These are phyloP conservation scores for Proteles cristata DNA, from an alignment of 2,113 vertebrate species.

Conservation along the genomic window DNA sequence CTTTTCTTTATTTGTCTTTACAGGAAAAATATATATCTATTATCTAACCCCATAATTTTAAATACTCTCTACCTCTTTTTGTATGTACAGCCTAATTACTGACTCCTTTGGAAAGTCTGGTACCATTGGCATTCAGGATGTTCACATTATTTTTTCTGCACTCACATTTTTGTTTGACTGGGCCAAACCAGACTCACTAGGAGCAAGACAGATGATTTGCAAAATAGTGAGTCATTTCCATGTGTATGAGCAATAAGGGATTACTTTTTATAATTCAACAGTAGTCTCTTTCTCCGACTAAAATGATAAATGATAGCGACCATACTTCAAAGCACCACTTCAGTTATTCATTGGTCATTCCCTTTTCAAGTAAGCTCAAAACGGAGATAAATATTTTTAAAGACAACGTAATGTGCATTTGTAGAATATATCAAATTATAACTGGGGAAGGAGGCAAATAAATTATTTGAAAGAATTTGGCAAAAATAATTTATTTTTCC, in stretches of 20 bases:
- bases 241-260: constrained; percentile 24
- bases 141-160: constrained; percentile 37
- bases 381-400: constrained; percentile 51
- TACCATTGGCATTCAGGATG: neutral
- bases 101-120: neutral
- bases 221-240: constrained; percentile 43
- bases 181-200: constrained; percentile 22
- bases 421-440: neutral
- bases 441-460: neutral
- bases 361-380: constrained; percentile 26
- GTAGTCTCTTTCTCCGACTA: constrained; percentile 20
- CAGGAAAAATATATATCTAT: neutral
- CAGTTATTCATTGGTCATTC: neutral
- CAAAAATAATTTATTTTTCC: constrained; percentile 1
- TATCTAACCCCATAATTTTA: neutral
- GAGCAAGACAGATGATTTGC: constrained; percentile 49
- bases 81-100: neutral
- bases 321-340: neutral
- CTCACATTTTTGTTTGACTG: constrained; percentile 25
- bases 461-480: constrained; percentile 36
- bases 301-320: constrained; percentile 17
- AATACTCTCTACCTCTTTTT: neutral
- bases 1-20: neutral
- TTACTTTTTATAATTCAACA: constrained; percentile 45
- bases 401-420: constrained; percentile 42